phyloP scores from a whole-genome alignment of 2,888 invertebrate species.

The Drosophila barbarae region DNA sequence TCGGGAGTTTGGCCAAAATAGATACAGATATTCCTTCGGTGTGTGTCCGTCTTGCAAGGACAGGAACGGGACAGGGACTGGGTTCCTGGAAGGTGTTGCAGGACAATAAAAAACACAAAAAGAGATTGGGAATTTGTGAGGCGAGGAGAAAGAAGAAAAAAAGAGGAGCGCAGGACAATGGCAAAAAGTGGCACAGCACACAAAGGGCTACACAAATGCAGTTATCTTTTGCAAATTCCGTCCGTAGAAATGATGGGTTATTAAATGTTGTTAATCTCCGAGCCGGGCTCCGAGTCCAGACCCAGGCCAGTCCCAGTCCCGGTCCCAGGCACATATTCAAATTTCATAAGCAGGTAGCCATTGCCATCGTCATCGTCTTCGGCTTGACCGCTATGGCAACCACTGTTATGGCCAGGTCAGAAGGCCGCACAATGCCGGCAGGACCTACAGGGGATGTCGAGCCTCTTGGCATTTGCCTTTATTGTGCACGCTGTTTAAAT shows the following conservation, averaged over 20 bases:
- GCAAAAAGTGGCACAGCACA: constrained; percentile 62
- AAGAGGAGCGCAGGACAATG: constrained; percentile 56
- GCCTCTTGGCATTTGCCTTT: constrained; percentile 70
- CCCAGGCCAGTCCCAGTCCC: not conserved
- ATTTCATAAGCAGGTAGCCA: constrained; percentile 63
- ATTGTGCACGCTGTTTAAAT: constrained; percentile 73
- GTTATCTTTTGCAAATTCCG: constrained; percentile 61
- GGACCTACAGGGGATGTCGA: constrained; percentile 13
- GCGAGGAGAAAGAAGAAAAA: constrained; percentile 52
- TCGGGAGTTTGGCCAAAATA: not conserved
- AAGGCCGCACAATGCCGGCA: constrained; percentile 25
- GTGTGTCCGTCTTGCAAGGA: not conserved
- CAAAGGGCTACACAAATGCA: constrained; percentile 58
- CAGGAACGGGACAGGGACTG: constrained; percentile 8
- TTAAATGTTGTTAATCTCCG: constrained; percentile 72
- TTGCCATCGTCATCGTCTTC: too few relatives aligned
- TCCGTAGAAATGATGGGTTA: constrained; percentile 67
- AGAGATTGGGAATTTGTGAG: constrained; percentile 34
- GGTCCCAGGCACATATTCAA: constrained; percentile 55
- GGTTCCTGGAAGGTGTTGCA: constrained; percentile 51
- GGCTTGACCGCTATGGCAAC: constrained; percentile 12
- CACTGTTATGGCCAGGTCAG: constrained; percentile 53
- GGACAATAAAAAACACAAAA: constrained; percentile 57
- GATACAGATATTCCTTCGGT: not conserved
- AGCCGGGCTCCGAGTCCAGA: not conserved